Conservation (phyloP, 1,140 invertebrate species). For the Belonocnema kinseyi region DNA sequence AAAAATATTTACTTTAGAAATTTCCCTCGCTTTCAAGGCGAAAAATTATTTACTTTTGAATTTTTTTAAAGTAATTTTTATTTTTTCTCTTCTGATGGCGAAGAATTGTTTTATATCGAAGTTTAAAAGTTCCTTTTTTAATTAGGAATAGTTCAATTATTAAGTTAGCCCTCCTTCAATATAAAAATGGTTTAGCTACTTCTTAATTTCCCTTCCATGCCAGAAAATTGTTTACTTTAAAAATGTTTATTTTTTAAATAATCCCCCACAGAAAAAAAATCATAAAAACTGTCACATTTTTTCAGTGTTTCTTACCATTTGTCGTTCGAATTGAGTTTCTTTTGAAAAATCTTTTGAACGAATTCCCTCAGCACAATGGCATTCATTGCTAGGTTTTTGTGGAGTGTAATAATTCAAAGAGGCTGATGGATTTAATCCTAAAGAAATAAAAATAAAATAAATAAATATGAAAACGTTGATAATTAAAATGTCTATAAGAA, state of each 20-base stretch:
- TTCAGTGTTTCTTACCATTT: not conserved
- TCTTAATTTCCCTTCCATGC: no score
- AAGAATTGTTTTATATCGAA: no score
- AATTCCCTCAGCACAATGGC: not conserved
- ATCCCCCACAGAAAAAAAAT: not conserved
- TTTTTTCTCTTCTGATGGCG: no score
- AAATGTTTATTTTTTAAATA: not conserved
- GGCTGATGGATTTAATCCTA: not conserved
- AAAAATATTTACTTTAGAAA: no score
- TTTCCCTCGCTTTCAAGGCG: no score
- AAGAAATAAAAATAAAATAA: not conserved
- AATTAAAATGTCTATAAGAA: not conserved
- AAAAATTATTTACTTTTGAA: no score
- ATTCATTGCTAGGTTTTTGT: not conserved
- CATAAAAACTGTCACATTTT: not conserved
- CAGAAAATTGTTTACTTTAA: no score
- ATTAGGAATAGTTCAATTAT: no score
- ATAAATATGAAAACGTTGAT: not conserved
- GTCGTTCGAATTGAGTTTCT: not conserved
- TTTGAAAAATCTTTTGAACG: not conserved
- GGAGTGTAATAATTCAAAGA: constrained; percentile 8
- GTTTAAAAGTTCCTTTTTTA: no score
- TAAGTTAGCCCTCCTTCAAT: no score
- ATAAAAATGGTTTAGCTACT: no score
- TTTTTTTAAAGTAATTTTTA: no score